Conservation (phyloP, 2,888 invertebrate species). For the Plutella xylostella region DNA sequence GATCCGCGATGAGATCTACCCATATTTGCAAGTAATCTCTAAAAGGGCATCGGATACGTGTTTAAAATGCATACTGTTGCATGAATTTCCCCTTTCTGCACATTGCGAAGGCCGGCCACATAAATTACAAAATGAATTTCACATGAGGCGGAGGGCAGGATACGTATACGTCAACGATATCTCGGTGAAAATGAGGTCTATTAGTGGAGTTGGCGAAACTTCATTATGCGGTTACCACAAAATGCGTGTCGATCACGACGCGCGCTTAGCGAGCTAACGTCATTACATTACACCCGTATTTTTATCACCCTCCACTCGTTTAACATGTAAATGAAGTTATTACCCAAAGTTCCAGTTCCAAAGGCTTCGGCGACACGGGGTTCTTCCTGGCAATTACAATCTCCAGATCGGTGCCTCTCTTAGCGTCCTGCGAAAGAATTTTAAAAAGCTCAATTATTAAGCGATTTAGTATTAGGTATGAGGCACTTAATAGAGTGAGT, state of each 20-base stretch:
- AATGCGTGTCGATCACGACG: constrained; percentile 42
- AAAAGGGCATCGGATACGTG: constrained; percentile 8
- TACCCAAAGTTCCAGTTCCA: constrained; percentile 87
- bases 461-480: background rate
- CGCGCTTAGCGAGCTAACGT: constrained; percentile 12
- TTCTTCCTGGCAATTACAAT: constrained; percentile 86
- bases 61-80: constrained; percentile 8
- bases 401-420: constrained; percentile 84
- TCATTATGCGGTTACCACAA: constrained; percentile 53
- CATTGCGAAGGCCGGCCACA: constrained; percentile 19
- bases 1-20: constrained; percentile 3
- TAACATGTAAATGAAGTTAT: constrained; percentile 36
- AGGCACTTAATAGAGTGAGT: constrained; percentile 21
- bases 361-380: constrained; percentile 80
- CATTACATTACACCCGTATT: constrained; percentile 2
- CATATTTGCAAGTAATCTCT: constrained; percentile 6
- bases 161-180: constrained; percentile 35
- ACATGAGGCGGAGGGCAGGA: constrained; percentile 27
- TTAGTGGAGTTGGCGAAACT: constrained; percentile 48
- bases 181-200: constrained; percentile 50
- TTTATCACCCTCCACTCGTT: constrained; percentile 20
- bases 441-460: constrained; percentile 11
- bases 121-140: constrained; percentile 39
- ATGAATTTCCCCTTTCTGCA: constrained; percentile 7
- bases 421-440: constrained; percentile 73